Base-by-base conservation (phyloP, 2,888 invertebrate species). In the Horisme vitalbata region DNA sequence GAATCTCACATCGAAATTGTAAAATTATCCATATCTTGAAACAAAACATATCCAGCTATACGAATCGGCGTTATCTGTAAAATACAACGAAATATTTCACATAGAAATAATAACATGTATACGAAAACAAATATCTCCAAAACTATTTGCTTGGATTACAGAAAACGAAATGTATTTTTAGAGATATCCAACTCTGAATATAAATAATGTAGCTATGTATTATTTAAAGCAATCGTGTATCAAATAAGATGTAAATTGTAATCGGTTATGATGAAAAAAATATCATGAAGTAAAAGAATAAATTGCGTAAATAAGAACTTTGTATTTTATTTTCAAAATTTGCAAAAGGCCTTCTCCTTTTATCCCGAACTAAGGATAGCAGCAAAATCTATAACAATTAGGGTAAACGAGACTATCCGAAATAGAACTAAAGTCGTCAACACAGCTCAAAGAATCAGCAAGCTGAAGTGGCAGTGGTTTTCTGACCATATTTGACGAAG, bases 201-300 rank as follows among this genome's bases (percentile, higher is more conserved):
- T 63, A 62, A 70, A 78, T 70, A 67, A 68, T 71, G 73, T 83
- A 82, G 78, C 72, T 66, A 68, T 64, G 61, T 74, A 73, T 64
- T 77, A 75, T 80, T 83, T 81, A 80, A 75, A 65, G 67, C 71
- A 75, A 80, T 72, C 71, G 73, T 82, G 67, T 86, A 82, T 79
- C 70, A 64, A 61, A 71, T 81, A 85, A 81, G 75, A 75, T 88
- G 84, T 88, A 86, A 68, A 88, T 85, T 86, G 75, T 88, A 87
- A 85, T 81, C 81, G 71, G 82, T 83, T 75, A 79, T 76, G 63
- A 77, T 41, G 44, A 75, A 75, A 75, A n/a, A 79, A 79, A 71
- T 79, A 79, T 82, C 76, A 82, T 71, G 58, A 75, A 81, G 73
- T 83, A 83, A 71, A 66, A 83, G 62, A 84, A 79, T 82, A 86